Percentiles rank a stretch among this genome's conserved stretches.
phyloP scores from a whole-genome alignment of 30 jellyfish, hydroid and myxozoan genomes.

The Mastigias papua region DNA sequence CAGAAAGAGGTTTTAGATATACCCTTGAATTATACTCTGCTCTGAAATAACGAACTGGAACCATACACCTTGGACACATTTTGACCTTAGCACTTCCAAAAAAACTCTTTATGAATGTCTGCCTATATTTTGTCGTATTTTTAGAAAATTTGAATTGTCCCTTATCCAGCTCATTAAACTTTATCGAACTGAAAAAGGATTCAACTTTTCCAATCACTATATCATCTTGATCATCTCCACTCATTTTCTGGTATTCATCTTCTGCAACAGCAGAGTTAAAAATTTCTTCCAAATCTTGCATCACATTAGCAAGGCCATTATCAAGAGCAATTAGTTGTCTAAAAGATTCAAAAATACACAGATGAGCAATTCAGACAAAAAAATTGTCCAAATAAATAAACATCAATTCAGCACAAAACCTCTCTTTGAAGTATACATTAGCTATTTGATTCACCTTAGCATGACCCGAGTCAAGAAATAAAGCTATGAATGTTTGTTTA shows the following conservation, averaged over 20 bases:
- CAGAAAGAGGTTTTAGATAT: constrained; percentile 72
- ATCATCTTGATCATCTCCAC: constrained; percentile 58
- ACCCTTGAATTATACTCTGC: constrained; percentile 85
- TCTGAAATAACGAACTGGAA: constrained; percentile 72
- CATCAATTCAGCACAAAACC: too few relatives aligned
- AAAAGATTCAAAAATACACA: too few relatives aligned
- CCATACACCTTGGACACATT: constrained; percentile 88
- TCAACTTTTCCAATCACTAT: constrained; percentile 66
- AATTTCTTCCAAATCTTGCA: constrained; percentile 63
- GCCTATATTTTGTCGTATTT: constrained; percentile 75
- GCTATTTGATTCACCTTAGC: too few relatives aligned
- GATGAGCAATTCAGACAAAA: too few relatives aligned
- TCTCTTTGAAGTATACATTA: too few relatives aligned
- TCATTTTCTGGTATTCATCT: constrained; percentile 30
- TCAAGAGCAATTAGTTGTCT: constrained; percentile 85
- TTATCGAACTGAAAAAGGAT: constrained; percentile 11
- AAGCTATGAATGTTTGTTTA: too few relatives aligned
- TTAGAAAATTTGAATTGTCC: constrained; percentile 51
- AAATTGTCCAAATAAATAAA: too few relatives aligned
- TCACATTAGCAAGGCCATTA: constrained; percentile 71
- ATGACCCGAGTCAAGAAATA: too few relatives aligned
- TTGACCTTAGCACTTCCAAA: constrained; percentile 60
- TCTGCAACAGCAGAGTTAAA: constrained; percentile 65
- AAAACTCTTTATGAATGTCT: constrained; percentile 68
- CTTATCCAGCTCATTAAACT: constrained; percentile 2